Base-by-base conservation (phyloP, 2,797 vertebrate genomes). In the Ctenochaetus hawaiiensis region DNA sequence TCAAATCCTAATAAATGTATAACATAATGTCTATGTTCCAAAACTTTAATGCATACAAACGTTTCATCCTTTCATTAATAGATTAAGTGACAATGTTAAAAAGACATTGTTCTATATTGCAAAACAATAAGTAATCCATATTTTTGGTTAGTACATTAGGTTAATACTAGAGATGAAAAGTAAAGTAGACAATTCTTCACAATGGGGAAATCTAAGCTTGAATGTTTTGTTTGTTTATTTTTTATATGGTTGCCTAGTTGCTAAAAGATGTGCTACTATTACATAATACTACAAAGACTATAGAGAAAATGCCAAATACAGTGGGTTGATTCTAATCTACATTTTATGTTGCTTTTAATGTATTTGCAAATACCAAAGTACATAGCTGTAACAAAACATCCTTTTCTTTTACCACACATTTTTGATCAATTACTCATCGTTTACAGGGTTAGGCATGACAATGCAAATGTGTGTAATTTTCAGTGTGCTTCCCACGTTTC, bases 401-500 rank as follows among this genome's bases (percentile, higher is more conserved):
- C 22, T 49, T 22, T 60, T n/a, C 22, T 47, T 37, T 37, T 5
- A 44, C 11, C 26, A n/a, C 44, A 26, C 1, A 47, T 20, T 9
- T 64, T 45, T 18, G 48, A 7, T 7, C 39, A 26, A 6, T 71
- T 67, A 48, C 49, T 68, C 48, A 72, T 44, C 34, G 20, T 66
- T 0, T 52, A 26, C 34, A 18, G 53, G 47, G 39, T 13, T 34
- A 56, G 11, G 6, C 30, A 34, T 34, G 30, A 34, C 30, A 34
- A 7, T 34, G 47, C 52, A 3, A 4, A 43, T 61, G 44, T 80
- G 39, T 45, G 6, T 62, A 12, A 69, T 69, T 54, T 72, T 54
- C 39, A 2, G 53, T 44, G 14, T 51, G 43, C 20, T 64, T 45
- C 61, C 61, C 3, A 18, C 23, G 59, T 48, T 41, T 16, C 3